phyloP scores from a whole-genome alignment of 2,797 vertebrate species.

The Cephalopachus bancanus region DNA sequence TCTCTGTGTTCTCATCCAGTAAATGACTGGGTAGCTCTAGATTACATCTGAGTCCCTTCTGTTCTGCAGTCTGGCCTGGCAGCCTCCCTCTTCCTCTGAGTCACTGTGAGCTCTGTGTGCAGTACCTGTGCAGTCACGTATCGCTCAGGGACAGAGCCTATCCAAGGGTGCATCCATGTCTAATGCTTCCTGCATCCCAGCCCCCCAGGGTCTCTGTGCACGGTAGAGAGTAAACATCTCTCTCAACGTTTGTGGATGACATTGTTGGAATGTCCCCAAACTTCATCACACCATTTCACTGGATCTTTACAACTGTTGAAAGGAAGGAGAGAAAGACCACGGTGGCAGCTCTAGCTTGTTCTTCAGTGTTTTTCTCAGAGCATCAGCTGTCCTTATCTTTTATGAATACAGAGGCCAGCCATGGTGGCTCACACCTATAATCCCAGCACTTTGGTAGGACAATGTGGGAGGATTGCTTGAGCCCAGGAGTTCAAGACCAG shows the following conservation, averaged over 20 bases:
- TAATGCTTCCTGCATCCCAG: neutral
- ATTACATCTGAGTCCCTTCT: neutral
- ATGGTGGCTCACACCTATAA: neutral
- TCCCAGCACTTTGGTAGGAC: too few relatives aligned
- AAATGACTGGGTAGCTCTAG: neutral
- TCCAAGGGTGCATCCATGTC: too few relatives aligned
- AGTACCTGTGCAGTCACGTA: neutral
- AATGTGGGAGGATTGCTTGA: too few relatives aligned
- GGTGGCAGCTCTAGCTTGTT: neutral
- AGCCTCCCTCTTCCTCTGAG: neutral
- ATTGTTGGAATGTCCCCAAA: neutral
- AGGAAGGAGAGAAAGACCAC: neutral
- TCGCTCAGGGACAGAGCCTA: neutral
- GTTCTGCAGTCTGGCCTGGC: neutral
- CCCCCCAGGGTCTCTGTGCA: neutral
- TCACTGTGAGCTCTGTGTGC: neutral
- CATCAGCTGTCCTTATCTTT: neutral
- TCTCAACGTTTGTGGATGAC: neutral
- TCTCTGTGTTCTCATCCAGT: neutral
- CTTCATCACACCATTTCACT: neutral
- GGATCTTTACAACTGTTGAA: neutral
- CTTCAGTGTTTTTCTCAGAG: neutral
- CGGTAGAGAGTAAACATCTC: neutral
- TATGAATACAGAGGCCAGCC: neutral
- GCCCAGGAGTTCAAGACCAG: too few relatives aligned